Base-by-base conservation (phyloP, 2,797 vertebrate species). In the Phataginus tricuspis region DNA sequence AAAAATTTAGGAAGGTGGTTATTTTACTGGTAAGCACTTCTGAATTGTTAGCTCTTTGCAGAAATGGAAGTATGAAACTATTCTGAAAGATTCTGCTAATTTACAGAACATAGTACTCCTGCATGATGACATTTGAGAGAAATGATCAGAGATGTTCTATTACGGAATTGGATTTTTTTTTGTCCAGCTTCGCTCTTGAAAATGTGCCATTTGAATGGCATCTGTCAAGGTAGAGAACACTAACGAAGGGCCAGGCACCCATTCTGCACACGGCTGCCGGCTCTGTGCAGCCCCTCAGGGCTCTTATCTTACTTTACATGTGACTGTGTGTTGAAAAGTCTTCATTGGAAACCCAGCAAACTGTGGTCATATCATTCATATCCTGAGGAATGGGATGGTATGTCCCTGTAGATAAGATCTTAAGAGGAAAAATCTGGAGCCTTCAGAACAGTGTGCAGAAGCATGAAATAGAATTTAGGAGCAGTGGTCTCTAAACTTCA, bases 381-480 rank as follows among this genome's bases (percentile, higher is more conserved):
- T 83, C 86, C 29, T 31, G 31, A 92, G 39, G n/a, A 95, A 71
- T 88, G 88, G 13, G 14, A 59, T 25, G 63, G 63, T 6, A 37
- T 72, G 37, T 86, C 49, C 72, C 72, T 86, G 1, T 55, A 96
- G 90, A 72, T 69, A 72, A 61, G 42, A n/a, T 45, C 49, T 61
- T 45, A 83, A 80, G 61, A 84, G 21, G 64, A 69, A 82, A 83
- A 13, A 27, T 21, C 14, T 64, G 5, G 0, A 92, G 75, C 74
- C 75, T 69, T 96, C 78, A 51, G 79, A 96, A 55, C 39, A 15
- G n/a, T 92, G 78, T 90, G 69, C 55, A 90, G 92, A 68, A 85
- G 86, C 91, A 49, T 86, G 86, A 96, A 95, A 86, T 86, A 83
- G 90, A 97, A 96, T 96, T 89, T 55, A 93, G 97, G 91, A 96